Percentiles rank a stretch among this genome's conserved stretches.
Evolutionary conservation across 2,797 vertebrate species (phyloP).

Genomic region (Cyclopterus lumpus): DNA sequence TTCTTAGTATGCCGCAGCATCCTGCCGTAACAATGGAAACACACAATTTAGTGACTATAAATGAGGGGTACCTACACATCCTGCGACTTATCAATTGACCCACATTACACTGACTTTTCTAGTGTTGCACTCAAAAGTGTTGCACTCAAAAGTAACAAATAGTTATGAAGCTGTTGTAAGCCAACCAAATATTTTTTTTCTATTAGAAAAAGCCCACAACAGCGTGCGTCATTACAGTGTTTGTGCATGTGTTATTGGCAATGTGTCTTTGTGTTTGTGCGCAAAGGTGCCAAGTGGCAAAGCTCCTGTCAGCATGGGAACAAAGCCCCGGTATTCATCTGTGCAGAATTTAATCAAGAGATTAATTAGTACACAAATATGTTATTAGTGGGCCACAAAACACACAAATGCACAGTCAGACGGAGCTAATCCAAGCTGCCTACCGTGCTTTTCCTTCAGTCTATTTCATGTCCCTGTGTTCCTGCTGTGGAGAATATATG

Average conservation of each 20-base stretch:
- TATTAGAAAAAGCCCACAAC: slow-evolving; percentile 1
- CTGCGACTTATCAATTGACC: not conserved
- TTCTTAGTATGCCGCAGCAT: not conserved
- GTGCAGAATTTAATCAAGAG: slow-evolving; percentile 76
- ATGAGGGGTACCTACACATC: not conserved
- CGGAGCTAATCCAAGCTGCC: slow-evolving; percentile 60
- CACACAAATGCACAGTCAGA: slow-evolving; percentile 52
- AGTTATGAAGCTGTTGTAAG: not conserved
- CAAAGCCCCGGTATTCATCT: slow-evolving; percentile 58
- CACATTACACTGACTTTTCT: not conserved
- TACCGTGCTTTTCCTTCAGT: slow-evolving; percentile 37
- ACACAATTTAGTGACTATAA: not conserved
- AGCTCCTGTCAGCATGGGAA: slow-evolving; percentile 47
- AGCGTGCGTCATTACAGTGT: not conserved
- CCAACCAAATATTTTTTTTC: not conserved
- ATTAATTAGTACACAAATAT: slow-evolving; percentile 73
- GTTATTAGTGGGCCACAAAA: slow-evolving; percentile 59
- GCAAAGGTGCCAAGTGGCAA: slow-evolving; percentile 38
- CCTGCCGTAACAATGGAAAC: not conserved
- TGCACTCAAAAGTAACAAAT: not conserved
- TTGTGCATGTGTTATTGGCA: slow-evolving; percentile 17
- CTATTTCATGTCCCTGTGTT: slow-evolving; percentile 41
- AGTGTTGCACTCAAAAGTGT: not conserved
- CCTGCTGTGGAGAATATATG: slow-evolving; percentile 63
- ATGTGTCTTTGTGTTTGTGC: slow-evolving; percentile 23